These are phyloP conservation scores for Opisthograptis luteolata DNA, from an alignment of 2,888 invertebrate genomes.

Conservation along the genomic window DNA sequence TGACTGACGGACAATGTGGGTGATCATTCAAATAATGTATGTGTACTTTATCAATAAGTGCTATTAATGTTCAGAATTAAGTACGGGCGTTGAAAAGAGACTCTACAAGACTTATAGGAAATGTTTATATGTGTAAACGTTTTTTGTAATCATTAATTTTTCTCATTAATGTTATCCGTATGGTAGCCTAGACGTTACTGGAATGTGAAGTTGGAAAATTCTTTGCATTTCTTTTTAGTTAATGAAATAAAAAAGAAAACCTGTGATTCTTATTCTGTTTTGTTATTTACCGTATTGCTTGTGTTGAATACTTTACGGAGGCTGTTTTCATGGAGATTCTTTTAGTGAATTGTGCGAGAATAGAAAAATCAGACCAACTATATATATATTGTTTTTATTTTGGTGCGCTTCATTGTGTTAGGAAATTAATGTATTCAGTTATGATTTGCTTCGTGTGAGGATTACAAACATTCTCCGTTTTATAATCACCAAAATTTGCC, in stretches of 20 bases:
- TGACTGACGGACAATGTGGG: slow-evolving; percentile 56
- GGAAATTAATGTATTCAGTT: too few relatives aligned
- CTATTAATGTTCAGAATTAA: slow-evolving; percentile 68
- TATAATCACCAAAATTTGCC: too few relatives aligned
- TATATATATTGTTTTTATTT: too few relatives aligned
- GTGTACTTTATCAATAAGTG: slow-evolving; percentile 75
- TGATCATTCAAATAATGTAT: slow-evolving; percentile 61
- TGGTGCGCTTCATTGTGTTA: too few relatives aligned
- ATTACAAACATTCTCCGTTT: too few relatives aligned
- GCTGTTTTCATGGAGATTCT: neutral
- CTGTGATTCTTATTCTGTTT: slow-evolving; percentile 78
- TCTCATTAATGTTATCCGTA: slow-evolving; percentile 76
- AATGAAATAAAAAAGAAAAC: slow-evolving; percentile 78
- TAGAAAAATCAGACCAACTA: too few relatives aligned
- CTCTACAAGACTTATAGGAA: slow-evolving; percentile 82
- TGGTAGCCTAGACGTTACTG: slow-evolving; percentile 79
- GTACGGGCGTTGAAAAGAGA: slow-evolving; percentile 73
- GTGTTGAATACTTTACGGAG: neutral
- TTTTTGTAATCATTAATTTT: slow-evolving; percentile 82
- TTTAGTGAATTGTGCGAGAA: too few relatives aligned
- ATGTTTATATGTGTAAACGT: slow-evolving; percentile 80
- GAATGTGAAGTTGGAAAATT: slow-evolving; percentile 65
- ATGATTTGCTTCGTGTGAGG: too few relatives aligned
- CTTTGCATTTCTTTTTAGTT: slow-evolving; percentile 83
- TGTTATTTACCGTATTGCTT: slow-evolving; percentile 48